Evolutionary conservation across 2,113 vertebrate genomes (phyloP), one percentile per base, ranked within the genome.

Genomic region (Colistium nudipinnis): DNA sequence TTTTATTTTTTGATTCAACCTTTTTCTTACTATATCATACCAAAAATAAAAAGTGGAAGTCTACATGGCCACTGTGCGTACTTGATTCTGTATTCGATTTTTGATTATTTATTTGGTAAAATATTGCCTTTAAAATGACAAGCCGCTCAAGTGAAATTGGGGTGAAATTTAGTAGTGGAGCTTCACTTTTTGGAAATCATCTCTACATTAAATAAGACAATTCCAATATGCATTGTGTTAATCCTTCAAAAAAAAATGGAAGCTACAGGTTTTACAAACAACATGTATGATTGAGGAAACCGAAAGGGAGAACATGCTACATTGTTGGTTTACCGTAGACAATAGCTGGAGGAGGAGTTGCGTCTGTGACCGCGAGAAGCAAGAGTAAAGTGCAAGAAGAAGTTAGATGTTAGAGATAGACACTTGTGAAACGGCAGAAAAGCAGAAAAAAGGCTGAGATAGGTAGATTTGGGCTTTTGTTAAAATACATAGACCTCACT

Each of bases 311-410:
- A 49, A 38, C 12, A 54, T 53, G 64, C 62, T 13, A 31, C 44
- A 52, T 43, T 48, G 39, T 35, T 84, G 90, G 90, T 96, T 99
- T 99, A 99, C 97, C 97, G 95, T 97, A 94, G 92, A 93, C 89
- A 83, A 97, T 88, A 94, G 96, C 90, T 91, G 97, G 96, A 92
- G 95, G 94, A 90, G 96, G 96, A 89, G 96, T 94, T 82, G 96
- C 94, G 93, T 96, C 97, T 98, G 94, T 94, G 94, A 94, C 93
- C 93, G 93, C 85, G 90, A 80, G 94, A 92, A 94, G 93, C 92
- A 95, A 89, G 87, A 92, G 93, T 74, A 48, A 75, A 89, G 76
- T 48, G 65, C 67, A 87, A 92, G 72, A 92, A 91, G 45, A 72
- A 31, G 66, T 83, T 78, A 78, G 88, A 68, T 47, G 67, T 88